phyloP scores from a whole-genome alignment of 2,113 vertebrate species.

The Larimichthys crocea region DNA sequence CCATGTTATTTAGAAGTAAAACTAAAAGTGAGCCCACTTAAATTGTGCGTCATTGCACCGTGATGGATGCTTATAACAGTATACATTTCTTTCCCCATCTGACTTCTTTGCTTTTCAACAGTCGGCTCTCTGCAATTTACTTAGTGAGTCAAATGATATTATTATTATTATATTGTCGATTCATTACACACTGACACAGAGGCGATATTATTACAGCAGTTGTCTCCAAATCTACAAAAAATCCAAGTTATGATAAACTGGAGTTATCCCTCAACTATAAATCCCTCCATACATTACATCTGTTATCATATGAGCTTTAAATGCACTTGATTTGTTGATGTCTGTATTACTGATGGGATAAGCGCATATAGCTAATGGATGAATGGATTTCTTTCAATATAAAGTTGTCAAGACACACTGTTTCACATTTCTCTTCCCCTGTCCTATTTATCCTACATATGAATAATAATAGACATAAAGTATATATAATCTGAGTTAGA shows the following conservation, averaged over 20 bases:
- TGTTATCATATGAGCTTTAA: constrained; percentile 19
- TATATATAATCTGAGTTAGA: constrained; percentile 15
- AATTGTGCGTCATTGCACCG: neutral
- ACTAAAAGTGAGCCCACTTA: neutral
- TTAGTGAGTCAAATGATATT: no score
- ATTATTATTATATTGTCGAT: no score
- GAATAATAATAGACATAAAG: constrained; percentile 18
- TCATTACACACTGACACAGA: no score
- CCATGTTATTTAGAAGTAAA: neutral
- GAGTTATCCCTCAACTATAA: neutral
- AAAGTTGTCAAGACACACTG: neutral
- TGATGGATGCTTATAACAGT: no score
- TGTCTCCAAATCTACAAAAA: neutral
- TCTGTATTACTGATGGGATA: constrained; percentile 24
- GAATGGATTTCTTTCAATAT: constrained; percentile 23
- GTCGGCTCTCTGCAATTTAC: no score
- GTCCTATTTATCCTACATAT: neutral
- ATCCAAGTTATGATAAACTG: neutral
- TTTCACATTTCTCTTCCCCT: neutral
- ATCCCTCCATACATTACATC: constrained; percentile 3
- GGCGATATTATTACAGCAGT: neutral
- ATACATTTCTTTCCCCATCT: no score
- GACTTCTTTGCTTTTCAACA: no score
- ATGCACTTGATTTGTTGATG: constrained; percentile 31
- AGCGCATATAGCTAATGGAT: neutral